Evolutionary conservation across 2,888 invertebrate genomes (phyloP), one percentile per base, ranked within the genome.

Genomic region (Lypha dubia): DNA sequence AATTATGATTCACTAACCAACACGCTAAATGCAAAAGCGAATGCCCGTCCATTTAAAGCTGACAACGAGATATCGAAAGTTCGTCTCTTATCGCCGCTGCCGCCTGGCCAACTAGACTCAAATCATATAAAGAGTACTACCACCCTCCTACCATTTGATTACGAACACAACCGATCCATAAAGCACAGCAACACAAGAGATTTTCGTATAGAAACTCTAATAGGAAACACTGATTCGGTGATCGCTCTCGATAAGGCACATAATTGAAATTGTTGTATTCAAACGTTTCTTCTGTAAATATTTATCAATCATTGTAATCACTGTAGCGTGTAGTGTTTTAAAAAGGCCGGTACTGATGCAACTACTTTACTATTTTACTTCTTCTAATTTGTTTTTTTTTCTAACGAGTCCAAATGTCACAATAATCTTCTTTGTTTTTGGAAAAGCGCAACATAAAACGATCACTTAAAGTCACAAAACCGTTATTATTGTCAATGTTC

Each of bases 191-290:
- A 88, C 80, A 89, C 92, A 35, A 92, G 91, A 86, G 93, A 92
- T 79, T 92, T 92, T 86, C 92, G 92, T 83, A 93, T 92, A 86
- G 92, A 92, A 86, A 92, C 92, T 5, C 86, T 92, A 77, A 92
- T 92, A 80, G 92, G 93, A 0, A 87, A 88, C 67, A 13, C 38
- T 11, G 20, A 58, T 51, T 41, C 58, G 15, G 32, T 44, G 24
- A 35, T 74, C 24, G 22, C 68, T n/a, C 13, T 28, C 32, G 11
- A 73, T 32, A 17, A 68, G 32, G 15, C 79, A 51, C 71, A 68
- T 20, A 46, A 62, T 77, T 83, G 44, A 83, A 70, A 20, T 67
- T n/a, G 15, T 51, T 24, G 24, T 3, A 38, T 49, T 4, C 46
- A 46, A 60, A 44, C 35, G 22, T 20, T 56, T 58, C 38, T 53